These are phyloP conservation scores for Porites australiensis DNA, from an alignment of 64 coral and sea anemone species.

Conservation along the genomic window DNA sequence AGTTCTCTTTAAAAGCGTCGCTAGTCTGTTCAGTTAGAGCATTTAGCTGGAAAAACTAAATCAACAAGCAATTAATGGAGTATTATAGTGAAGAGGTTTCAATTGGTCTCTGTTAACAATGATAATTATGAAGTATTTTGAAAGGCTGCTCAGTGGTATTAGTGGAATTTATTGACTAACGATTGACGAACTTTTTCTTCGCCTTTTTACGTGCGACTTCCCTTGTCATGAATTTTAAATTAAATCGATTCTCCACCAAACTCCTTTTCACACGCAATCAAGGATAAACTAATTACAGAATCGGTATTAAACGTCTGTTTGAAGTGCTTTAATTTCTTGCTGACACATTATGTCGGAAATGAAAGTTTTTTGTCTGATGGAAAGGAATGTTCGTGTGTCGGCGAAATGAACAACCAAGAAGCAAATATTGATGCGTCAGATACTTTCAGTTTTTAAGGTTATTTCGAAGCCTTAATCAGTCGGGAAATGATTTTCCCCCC, in stretches of 20 bases:
- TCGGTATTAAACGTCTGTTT: background rate
- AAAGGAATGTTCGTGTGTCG: background rate
- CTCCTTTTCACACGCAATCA: background rate
- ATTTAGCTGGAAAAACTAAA: too few species aligned
- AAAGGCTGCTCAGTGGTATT: too few species aligned
- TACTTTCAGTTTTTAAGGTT: too few species aligned
- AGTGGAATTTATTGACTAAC: background rate
- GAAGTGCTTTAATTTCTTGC: background rate
- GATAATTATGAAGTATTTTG: background rate
- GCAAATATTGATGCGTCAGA: background rate
- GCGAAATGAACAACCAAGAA: background rate
- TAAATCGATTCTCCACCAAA: constrained; percentile 6
- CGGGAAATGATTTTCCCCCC: too few species aligned
- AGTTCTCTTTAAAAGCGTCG: too few species aligned
- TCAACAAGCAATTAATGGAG: background rate
- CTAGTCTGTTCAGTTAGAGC: too few species aligned
- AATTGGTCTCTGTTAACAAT: background rate
- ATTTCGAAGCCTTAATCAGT: too few species aligned
- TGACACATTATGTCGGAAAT: background rate
- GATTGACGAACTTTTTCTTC: background rate
- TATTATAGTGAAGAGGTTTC: background rate
- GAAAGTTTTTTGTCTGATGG: background rate
- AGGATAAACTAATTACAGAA: constrained; percentile 19
- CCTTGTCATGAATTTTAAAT: background rate
- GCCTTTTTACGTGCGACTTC: background rate